These are phyloP conservation scores for Troides helena DNA, from an alignment of 2,888 invertebrate species.

Conservation along the genomic window DNA sequence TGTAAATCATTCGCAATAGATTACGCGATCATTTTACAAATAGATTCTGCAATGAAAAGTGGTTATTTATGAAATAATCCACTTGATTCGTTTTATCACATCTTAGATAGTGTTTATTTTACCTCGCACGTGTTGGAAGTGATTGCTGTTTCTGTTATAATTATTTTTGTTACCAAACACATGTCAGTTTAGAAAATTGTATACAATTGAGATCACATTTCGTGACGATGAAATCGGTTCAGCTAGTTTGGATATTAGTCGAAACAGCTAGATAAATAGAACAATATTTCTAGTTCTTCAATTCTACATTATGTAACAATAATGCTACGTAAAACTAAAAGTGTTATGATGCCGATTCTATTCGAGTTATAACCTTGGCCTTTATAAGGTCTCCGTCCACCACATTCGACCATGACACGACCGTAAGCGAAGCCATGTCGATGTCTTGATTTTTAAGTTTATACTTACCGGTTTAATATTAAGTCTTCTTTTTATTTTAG, in stretches of 20 bases:
- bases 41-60: too few relatives aligned
- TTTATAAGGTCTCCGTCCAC: slow-evolving; percentile 17
- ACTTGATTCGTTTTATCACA: too few relatives aligned
- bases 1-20: too few relatives aligned
- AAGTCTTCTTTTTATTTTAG: neutral
- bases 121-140: too few relatives aligned
- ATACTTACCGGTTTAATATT: neutral
- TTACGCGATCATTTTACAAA: too few relatives aligned
- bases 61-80: too few relatives aligned
- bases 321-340: neutral
- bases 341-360: slow-evolving; percentile 1
- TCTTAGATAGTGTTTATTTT: too few relatives aligned
- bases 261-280: neutral
- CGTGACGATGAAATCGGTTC: too few relatives aligned
- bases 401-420: slow-evolving; percentile 19
- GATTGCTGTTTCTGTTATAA: too few relatives aligned
- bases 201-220: too few relatives aligned
- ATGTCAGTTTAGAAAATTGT: too few relatives aligned
- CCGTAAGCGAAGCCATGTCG: neutral
- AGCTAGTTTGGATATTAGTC: neutral
- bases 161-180: too few relatives aligned
- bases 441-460: neutral
- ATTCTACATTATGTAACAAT: neutral
- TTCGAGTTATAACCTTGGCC: slow-evolving; percentile 10
- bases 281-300: neutral